Percentiles rank a stretch among this genome's conserved stretches.
These are phyloP conservation scores for Melikaiella ostensackeni DNA, from an alignment of 2,888 invertebrate species.

Conservation along the genomic window DNA sequence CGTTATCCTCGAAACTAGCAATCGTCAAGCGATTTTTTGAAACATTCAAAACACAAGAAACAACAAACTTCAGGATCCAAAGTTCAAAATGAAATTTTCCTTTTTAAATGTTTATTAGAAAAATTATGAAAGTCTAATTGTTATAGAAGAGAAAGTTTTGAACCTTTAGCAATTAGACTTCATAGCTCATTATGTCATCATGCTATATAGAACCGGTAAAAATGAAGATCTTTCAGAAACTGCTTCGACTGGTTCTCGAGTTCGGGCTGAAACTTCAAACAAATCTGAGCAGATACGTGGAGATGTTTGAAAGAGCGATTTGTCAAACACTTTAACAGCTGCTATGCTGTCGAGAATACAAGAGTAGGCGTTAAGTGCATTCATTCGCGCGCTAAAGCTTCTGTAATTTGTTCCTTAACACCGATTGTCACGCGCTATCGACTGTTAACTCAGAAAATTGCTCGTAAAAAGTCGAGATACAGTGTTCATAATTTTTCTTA, in stretches of 20 bases:
- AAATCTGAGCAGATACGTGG: constrained; percentile 40
- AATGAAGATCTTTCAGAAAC: not conserved
- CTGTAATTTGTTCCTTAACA: constrained; percentile 45
- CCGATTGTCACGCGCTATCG: constrained; percentile 38
- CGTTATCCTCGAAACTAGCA: constrained; percentile 73
- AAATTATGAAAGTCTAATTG: too few species aligned
- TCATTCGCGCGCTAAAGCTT: constrained; percentile 53
- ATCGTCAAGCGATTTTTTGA: constrained; percentile 48
- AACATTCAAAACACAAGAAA: constrained; percentile 32
- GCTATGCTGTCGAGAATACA: constrained; percentile 53
- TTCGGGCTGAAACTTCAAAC: constrained; percentile 46
- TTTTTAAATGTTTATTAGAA: too few species aligned
- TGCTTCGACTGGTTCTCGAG: constrained; percentile 10
- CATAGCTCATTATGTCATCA: not conserved
- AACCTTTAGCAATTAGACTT: not conserved
- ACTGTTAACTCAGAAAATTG: constrained; percentile 35
- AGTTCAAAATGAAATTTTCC: not conserved
- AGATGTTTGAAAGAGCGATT: constrained; percentile 63
- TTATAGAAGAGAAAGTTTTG: not conserved
- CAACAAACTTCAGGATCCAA: not conserved
- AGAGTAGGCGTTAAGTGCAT: constrained; percentile 57
- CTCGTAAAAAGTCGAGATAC: constrained; percentile 15
- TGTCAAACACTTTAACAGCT: constrained; percentile 65
- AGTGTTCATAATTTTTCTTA: constrained; percentile 15
- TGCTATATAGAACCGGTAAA: not conserved